Evolutionary conservation across 2,888 invertebrate species (phyloP).

Genomic region (Morpho deidamia): DNA sequence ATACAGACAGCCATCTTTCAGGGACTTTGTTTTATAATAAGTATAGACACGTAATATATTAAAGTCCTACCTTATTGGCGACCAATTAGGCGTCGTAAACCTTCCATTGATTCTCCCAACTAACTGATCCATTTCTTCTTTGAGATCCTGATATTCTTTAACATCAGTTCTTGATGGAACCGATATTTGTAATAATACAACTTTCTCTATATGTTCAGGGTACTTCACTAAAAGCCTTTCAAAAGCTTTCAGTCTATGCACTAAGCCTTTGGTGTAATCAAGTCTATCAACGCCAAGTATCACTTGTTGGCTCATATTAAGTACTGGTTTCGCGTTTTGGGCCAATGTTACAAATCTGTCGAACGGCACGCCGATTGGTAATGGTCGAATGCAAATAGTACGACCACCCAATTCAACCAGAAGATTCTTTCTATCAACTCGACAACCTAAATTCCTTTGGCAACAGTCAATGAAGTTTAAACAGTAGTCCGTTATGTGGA

Average conservation of each 20-base stretch:
- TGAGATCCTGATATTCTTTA: conserved; percentile 92
- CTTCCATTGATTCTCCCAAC: conserved; percentile 93
- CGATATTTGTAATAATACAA: conserved; percentile 89
- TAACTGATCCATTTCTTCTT: conserved; percentile 93
- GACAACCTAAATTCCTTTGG: conserved; percentile 90
- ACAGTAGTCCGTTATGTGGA: conserved; percentile 94
- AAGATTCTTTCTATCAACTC: conserved; percentile 91
- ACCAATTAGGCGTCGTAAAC: conserved; percentile 95
- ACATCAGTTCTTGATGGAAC: conserved; percentile 95
- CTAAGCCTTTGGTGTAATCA: conserved; percentile 94
- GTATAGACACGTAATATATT: too few species aligned
- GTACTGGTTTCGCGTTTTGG: conserved; percentile 81
- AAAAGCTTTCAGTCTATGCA: conserved; percentile 88
- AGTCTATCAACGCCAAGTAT: conserved; percentile 93
- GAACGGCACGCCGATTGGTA: conserved; percentile 94
- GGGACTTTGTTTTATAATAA: too few species aligned
- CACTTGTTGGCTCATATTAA: conserved; percentile 87
- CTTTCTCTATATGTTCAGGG: conserved; percentile 91
- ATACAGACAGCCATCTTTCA: too few species aligned
- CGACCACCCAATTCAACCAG: conserved; percentile 92
- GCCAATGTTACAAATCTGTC: conserved; percentile 91
- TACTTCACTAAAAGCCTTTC: conserved; percentile 88
- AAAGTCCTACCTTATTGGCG: conserved; percentile 82
- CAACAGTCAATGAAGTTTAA: conserved; percentile 95
- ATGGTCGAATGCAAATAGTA: conserved; percentile 88